Base-by-base conservation (phyloP, 2,113 vertebrate species). In the Anarhynchus alexandrinus region DNA sequence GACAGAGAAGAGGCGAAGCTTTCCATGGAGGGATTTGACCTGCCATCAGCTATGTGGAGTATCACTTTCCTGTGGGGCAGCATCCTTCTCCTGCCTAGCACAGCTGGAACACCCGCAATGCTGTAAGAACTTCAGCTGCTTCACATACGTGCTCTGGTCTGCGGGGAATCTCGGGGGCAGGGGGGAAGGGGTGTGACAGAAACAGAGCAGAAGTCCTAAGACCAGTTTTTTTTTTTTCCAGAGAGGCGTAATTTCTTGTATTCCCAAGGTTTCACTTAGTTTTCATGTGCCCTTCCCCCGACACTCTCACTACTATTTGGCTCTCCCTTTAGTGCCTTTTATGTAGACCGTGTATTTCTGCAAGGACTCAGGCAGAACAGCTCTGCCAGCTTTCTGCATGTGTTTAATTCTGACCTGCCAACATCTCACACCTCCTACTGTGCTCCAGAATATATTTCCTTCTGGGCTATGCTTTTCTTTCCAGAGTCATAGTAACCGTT, bases 81-180 rank as follows among this genome's bases (percentile, higher is more conserved):
- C 58, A 87, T 96, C 81, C 77, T 96, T 23, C 95, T 96, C 76
- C 95, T 89, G 77, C 86, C 93, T 32, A 19, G 54, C 43, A 40
- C 14, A 0, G 57, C 62, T 30, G 86, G 88, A 85, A 82, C 11
- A 2, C 70, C 96, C 90, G 65, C 76, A 86, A 94, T 3, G 26
- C 81, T 86, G 93, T 97, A 96, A 97, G 97, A 94, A 72, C 49
- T 36, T 76, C 32, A 40, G 38, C 45, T 76, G 42, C 61, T 94
- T 96, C 3, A 2, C 43, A n/a, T 81, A 58, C 3, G 2, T 3
- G 5, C 29, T 76, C 43, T 84, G 73, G 34, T 85, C 52, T 92
- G 30, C 45, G 61, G 71, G 76, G 55, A 38, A 14, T 40, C 14
- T 15, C 55, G 23, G 6, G 15, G 18, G 38, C 71, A 32, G 11